Conservation (phyloP, 2,888 invertebrate species). For the Aricia artaxerxes region DNA sequence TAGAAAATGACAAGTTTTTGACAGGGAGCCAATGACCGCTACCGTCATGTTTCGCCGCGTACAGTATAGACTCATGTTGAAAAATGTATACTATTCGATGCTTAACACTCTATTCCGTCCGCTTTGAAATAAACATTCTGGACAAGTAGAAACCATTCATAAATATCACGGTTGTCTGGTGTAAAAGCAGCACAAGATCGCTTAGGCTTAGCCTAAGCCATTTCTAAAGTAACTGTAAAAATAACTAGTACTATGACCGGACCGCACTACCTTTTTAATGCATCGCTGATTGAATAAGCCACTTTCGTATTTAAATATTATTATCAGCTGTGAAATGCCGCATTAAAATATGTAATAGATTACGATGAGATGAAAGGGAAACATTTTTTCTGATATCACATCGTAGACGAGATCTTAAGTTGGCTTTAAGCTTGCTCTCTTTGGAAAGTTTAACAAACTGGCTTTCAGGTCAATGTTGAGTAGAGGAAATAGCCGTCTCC, state of each 20-base stretch:
- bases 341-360: not conserved
- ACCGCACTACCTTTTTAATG: slow-evolving; percentile 12
- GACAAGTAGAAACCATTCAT: slow-evolving; percentile 29
- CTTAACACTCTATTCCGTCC: not conserved
- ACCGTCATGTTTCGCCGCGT: too few relatives aligned
- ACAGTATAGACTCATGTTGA: not conserved
- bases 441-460: slow-evolving; percentile 19
- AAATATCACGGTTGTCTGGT: slow-evolving; percentile 20
- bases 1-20: too few relatives aligned
- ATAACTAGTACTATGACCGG: slow-evolving; percentile 25
- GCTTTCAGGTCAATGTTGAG: slow-evolving; percentile 40
- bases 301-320: slow-evolving; percentile 12
- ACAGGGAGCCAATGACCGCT: too few relatives aligned
- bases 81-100: not conserved
- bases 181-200: slow-evolving; percentile 25
- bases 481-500: slow-evolving; percentile 31
- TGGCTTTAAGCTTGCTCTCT: slow-evolving; percentile 11
- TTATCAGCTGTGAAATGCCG: not conserved
- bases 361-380: not conserved
- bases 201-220: slow-evolving; percentile 11
- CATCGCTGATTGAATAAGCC: slow-evolving; percentile 25
- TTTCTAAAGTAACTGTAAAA: slow-evolving; percentile 28
- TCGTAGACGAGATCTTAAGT: not conserved
- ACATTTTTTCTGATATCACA: not conserved
- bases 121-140: slow-evolving; percentile 23